Percentiles rank a stretch among this genome's conserved stretches.
Conservation (phyloP, 2,113 vertebrate genomes). For the Neodontobutis hainanensis region DNA sequence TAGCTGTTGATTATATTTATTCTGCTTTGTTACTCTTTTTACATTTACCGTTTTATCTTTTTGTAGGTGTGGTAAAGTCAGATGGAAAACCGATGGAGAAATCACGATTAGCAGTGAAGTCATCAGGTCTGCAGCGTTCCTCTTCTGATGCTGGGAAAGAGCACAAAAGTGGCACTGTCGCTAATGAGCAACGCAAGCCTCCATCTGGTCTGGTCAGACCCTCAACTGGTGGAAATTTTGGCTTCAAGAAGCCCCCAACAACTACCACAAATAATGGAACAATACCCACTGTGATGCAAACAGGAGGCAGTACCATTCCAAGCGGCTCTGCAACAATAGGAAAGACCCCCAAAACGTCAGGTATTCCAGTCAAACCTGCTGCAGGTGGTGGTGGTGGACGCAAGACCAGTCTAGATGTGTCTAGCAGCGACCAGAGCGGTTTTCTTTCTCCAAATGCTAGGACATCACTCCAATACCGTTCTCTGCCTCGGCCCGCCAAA, state of each 20-base stretch:
- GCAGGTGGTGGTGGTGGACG: slow-evolving; percentile 72
- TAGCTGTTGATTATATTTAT: background rate
- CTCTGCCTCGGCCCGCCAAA: slow-evolving; percentile 94
- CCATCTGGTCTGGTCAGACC: slow-evolving; percentile 89
- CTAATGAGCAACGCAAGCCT: slow-evolving; percentile 87
- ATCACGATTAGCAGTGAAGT: slow-evolving; percentile 87
- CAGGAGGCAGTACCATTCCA: slow-evolving; percentile 60
- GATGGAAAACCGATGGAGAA: slow-evolving; percentile 86
- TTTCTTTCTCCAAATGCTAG: slow-evolving; percentile 90
- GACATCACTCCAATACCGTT: slow-evolving; percentile 93
- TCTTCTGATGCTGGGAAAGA: slow-evolving; percentile 93
- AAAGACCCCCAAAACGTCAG: slow-evolving; percentile 89
- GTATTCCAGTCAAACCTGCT: slow-evolving; percentile 91
- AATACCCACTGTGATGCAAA: slow-evolving; percentile 77
- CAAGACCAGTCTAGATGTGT: slow-evolving; percentile 93
- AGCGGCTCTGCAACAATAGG: slow-evolving; percentile 77
- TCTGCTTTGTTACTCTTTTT: background rate
- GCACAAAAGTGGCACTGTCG: slow-evolving; percentile 62
- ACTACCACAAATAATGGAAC: slow-evolving; percentile 73
- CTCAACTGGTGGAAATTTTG: slow-evolving; percentile 87
- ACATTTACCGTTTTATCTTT: background rate
- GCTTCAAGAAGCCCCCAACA: slow-evolving; percentile 88
- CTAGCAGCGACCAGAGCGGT: slow-evolving; percentile 83
- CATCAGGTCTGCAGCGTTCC: slow-evolving; percentile 88
- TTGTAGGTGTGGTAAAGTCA: slow-evolving; percentile 60